Evolutionary conservation across 2,888 invertebrate species (phyloP), one percentile per base, ranked within the genome.

Genomic region (Oscheius myriophilus): DNA sequence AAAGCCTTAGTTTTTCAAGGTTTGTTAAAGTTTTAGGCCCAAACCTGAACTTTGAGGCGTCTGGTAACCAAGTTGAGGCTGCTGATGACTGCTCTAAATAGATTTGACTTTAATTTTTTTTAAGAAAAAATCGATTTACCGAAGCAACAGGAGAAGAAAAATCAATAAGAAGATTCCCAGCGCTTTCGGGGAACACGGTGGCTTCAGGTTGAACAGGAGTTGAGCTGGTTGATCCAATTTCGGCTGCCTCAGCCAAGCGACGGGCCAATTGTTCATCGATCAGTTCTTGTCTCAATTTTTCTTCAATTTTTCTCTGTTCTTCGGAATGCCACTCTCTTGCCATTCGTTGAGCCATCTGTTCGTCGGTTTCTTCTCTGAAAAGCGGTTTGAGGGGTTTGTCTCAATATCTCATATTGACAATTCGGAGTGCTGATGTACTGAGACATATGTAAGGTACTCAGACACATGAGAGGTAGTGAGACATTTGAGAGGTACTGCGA

Each of bases 351-450:
- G 69, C 69, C 7, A 69, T 39, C 33, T 64, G 64, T 52, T 69
- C 69, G 39, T 69, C 69, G 4, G 61, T 58, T 18, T 61, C 59
- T n/a, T 43, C 65, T 33, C 69, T 69, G 45, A 58, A 46, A 61
- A 18, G 25, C n/a, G n/a, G n/a, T 58, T 7, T n/a, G n/a, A 18
- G 33, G 16, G 16, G 14, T 39, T n/a, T 39, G 18, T n/a, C n/a
- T n/a, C n/a, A n/a, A n/a, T n/a, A n/a, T n/a, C n/a, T n/a, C n/a
- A n/a, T n/a, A n/a, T n/a, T n/a, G n/a, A n/a, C n/a, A n/a, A n/a
- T n/a, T n/a, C n/a, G n/a, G n/a, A n/a, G n/a, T n/a, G n/a, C n/a
- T n/a, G n/a, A n/a, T n/a, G n/a, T n/a, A n/a, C n/a, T n/a, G n/a
- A n/a, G n/a, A n/a, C n/a, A n/a, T n/a, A n/a, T n/a, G n/a, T n/a